Conservation (phyloP, 2,888 invertebrate species). For the Lumbricus terrestris region DNA sequence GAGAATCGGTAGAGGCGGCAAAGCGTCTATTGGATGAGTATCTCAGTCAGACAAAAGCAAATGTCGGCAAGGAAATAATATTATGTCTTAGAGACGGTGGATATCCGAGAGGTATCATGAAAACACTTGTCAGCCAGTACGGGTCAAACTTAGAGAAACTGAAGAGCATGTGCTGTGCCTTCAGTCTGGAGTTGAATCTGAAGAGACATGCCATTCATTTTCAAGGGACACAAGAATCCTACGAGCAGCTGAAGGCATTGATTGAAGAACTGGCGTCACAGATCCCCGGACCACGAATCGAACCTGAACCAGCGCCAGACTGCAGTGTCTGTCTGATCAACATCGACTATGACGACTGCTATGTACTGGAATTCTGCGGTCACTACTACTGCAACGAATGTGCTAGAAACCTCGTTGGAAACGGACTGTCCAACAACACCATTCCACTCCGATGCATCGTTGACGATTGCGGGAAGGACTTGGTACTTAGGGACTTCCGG, state of each 20-base stretch:
- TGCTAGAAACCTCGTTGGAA: slow-evolving; percentile 36
- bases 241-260: slow-evolving; percentile 16
- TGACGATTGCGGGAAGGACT: slow-evolving; percentile 42
- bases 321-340: slow-evolving; percentile 50
- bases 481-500: slow-evolving; percentile 36
- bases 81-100: neutral
- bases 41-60: neutral
- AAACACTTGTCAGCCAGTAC: slow-evolving; percentile 24
- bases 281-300: neutral
- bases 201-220: neutral
- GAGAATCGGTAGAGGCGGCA: neutral
- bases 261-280: neutral
- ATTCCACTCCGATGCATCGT: slow-evolving; percentile 46
- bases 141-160: slow-evolving; percentile 23
- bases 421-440: slow-evolving; percentile 39
- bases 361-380: slow-evolving; percentile 49
- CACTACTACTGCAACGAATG: slow-evolving; percentile 51
- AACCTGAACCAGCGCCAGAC: slow-evolving; percentile 31
- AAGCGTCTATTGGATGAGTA: neutral
- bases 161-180: neutral
- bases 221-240: slow-evolving; percentile 18
- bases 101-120: slow-evolving; percentile 24
- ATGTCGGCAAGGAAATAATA: slow-evolving; percentile 12
- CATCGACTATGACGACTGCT: slow-evolving; percentile 43
- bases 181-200: slow-evolving; percentile 17